phyloP scores from a whole-genome alignment of 2,888 invertebrate species.

The Cerceris ruficornis region DNA sequence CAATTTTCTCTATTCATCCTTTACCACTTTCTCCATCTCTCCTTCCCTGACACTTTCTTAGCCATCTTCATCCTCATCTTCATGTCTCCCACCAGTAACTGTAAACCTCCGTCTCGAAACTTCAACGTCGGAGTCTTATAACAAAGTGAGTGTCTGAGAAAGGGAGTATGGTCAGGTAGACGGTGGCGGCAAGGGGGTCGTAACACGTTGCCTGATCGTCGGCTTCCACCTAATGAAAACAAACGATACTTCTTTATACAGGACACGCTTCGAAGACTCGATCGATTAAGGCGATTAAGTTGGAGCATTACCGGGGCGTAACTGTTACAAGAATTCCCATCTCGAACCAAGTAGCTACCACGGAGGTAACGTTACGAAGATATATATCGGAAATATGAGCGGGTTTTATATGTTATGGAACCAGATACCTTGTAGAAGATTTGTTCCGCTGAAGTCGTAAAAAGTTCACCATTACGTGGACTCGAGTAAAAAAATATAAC shows the following conservation, averaged over 20 bases:
- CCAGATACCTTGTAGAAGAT: no score
- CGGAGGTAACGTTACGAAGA: background rate
- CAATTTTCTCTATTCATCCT: background rate
- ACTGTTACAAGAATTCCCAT: constrained; percentile 9
- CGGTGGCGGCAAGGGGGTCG: background rate
- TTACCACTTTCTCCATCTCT: background rate
- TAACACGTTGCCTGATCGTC: constrained; percentile 13
- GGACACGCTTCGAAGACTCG: constrained; percentile 12
- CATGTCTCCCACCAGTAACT: constrained; percentile 23
- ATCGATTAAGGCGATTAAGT: constrained; percentile 40
- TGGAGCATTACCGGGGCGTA: background rate
- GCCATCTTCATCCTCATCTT: constrained; percentile 4
- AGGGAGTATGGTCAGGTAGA: background rate
- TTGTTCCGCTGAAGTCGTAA: no score
- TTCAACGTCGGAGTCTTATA: constrained; percentile 48
- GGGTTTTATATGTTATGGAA: no score
- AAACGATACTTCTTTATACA: constrained; percentile 3
- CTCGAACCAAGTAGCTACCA: constrained; percentile 19
- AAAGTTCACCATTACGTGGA: no score
- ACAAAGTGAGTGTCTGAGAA: constrained; percentile 2
- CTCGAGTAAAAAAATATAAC: no score
- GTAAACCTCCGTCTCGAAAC: constrained; percentile 48
- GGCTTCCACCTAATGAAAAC: constrained; percentile 23
- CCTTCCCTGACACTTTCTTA: background rate
- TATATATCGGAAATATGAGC: background rate